Conservation (phyloP, 1,140 invertebrate species). For the Lordiphosa mommai region DNA sequence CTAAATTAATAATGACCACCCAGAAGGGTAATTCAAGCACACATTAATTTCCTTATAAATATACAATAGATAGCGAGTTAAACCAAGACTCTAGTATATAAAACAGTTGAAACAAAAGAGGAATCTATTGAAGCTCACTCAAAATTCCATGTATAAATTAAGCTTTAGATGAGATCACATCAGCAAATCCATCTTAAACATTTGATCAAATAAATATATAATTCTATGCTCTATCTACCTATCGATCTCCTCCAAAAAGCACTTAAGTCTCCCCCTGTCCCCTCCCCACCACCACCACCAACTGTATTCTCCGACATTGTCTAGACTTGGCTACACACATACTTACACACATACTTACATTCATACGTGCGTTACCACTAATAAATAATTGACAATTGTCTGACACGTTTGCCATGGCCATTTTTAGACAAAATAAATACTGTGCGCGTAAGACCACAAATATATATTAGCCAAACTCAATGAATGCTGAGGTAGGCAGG, state of each 20-base stretch:
- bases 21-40: too few species aligned
- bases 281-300: not conserved
- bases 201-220: not conserved
- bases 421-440: slow-evolving; percentile 47
- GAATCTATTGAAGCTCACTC: too few species aligned
- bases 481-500: too few species aligned
- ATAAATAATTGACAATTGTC: slow-evolving; percentile 77
- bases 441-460: slow-evolving; percentile 33
- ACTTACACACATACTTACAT: not conserved
- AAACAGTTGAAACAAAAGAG: too few species aligned
- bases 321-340: slow-evolving; percentile 13
- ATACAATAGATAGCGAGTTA: too few species aligned
- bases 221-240: slow-evolving; percentile 12
- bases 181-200: not conserved
- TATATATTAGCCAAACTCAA: slow-evolving; percentile 25
- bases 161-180: slow-evolving; percentile 2
- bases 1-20: too few species aligned
- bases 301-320: slow-evolving; percentile 33
- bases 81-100: too few species aligned
- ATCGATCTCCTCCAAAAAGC: slow-evolving; percentile 20
- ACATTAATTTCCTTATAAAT: too few species aligned
- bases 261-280: slow-evolving; percentile 29
- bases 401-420: slow-evolving; percentile 73
- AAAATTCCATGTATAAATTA: not conserved
- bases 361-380: slow-evolving; percentile 70